A percentile compares a stretch with the other conserved stretches of the same genome.
Evolutionary conservation across 2,797 vertebrate genomes (phyloP).

Genomic region (Apogon talboti): DNA sequence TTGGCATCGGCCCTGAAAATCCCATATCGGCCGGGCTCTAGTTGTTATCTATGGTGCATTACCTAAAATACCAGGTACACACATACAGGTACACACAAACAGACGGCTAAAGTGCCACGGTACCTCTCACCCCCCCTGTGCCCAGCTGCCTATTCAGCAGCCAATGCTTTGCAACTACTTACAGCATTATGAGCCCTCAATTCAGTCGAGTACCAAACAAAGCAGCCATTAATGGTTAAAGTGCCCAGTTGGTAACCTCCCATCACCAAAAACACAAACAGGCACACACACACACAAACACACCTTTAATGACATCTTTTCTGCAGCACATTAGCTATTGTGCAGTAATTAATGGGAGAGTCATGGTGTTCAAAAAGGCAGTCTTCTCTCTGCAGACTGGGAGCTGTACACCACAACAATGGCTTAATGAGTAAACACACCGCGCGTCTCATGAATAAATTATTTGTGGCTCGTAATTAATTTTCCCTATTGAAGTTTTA

Average conservation of each 20-base stretch:
- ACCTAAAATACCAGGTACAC: slow-evolving; percentile 12
- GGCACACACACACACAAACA: slow-evolving; percentile 1
- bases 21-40: too few species aligned
- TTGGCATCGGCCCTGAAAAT: too few species aligned
- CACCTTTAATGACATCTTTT: slow-evolving; percentile 78
- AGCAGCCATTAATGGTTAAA: slow-evolving; percentile 54
- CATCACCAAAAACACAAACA: slow-evolving; percentile 41
- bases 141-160: slow-evolving; percentile 11
- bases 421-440: slow-evolving; percentile 84
- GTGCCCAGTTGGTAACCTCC: slow-evolving; percentile 55
- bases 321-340: slow-evolving; percentile 79
- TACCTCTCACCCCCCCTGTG: not conserved
- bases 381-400: slow-evolving; percentile 76
- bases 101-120: not conserved
- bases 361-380: slow-evolving; percentile 72
- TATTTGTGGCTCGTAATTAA: slow-evolving; percentile 78
- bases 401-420: slow-evolving; percentile 77
- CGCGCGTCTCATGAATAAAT: slow-evolving; percentile 81
- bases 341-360: slow-evolving; percentile 81
- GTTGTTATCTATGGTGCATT: slow-evolving; percentile 45
- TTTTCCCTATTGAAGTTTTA: slow-evolving; percentile 71
- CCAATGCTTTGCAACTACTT: slow-evolving; percentile 29
- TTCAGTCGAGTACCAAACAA: slow-evolving; percentile 57
- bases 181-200: slow-evolving; percentile 26
- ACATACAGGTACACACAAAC: slow-evolving; percentile 28